Percentiles rank a stretch among this genome's conserved stretches.
These are phyloP conservation scores for Empidonax alnorum DNA, from an alignment of 2,113 vertebrate species.

Conservation along the genomic window DNA sequence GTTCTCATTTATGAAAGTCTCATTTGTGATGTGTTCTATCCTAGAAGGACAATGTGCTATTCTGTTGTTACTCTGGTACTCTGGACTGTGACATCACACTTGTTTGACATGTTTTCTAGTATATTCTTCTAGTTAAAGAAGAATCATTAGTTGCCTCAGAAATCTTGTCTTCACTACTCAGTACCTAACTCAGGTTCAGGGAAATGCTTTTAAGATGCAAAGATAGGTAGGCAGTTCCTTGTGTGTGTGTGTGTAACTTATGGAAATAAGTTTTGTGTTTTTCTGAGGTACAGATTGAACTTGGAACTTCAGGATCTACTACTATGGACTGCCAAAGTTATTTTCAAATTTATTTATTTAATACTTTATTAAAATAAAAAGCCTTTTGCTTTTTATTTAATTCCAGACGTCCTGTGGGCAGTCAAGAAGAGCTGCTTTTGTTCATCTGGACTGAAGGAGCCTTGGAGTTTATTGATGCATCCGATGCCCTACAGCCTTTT, in stretches of 20 bases:
- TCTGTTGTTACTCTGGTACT: neutral
- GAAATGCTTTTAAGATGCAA: neutral
- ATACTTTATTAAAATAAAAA: neutral
- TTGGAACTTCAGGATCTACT: neutral
- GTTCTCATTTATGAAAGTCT: neutral
- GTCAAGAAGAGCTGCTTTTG: constrained; percentile 80
- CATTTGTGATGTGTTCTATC: neutral
- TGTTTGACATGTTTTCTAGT: neutral
- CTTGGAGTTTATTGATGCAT: constrained; percentile 83
- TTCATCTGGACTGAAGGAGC: constrained; percentile 85
- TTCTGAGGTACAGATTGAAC: neutral
- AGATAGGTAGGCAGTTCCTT: neutral
- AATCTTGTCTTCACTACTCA: neutral
- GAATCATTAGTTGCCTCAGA: neutral
- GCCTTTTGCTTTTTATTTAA: neutral
- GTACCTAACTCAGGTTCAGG: neutral
- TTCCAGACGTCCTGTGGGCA: constrained; percentile 79
- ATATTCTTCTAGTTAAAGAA: neutral
- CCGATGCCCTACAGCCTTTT: constrained; percentile 79
- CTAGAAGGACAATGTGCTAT: neutral
- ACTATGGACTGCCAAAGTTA: neutral
- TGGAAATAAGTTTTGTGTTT: neutral
- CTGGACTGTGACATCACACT: neutral
- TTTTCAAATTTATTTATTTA: neutral
- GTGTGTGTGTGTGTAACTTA: neutral